Conservation (phyloP, 35 echinoderm and acorn worm genomes). For the Antedon bifida region DNA sequence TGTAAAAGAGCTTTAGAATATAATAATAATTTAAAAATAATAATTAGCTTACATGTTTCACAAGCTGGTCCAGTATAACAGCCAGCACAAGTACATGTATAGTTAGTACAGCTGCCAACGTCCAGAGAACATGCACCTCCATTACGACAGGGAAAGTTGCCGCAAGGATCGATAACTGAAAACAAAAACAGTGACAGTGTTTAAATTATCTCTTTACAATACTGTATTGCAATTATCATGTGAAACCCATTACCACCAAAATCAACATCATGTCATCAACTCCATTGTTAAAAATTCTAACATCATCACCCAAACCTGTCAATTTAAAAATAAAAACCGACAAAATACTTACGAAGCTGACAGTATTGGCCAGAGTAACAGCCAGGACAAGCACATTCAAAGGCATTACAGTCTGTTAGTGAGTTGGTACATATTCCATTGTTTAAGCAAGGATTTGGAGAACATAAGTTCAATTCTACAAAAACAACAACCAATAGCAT, state of each 20-base stretch:
- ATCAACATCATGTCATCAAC: no score
- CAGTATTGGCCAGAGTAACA: slow-evolving; percentile 58
- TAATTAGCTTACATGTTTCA: slow-evolving; percentile 36
- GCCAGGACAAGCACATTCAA: slow-evolving; percentile 32
- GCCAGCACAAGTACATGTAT: slow-evolving; percentile 40
- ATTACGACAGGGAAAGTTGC: slow-evolving; percentile 40
- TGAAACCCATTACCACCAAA: no score
- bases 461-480: slow-evolving; percentile 26
- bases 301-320: no score
- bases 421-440: slow-evolving; percentile 36
- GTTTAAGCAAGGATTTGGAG: slow-evolving; percentile 33
- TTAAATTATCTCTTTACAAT: no score
- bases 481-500: background rate
- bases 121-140: slow-evolving; percentile 26
- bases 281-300: no score
- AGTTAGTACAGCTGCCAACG: slow-evolving; percentile 12
- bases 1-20: no score
- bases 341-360: slow-evolving; percentile 46
- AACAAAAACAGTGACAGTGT: no score
- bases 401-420: slow-evolving; percentile 25
- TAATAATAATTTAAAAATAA: background rate
- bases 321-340: no score
- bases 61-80: slow-evolving; percentile 65
- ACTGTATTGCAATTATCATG: no score
- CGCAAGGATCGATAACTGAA: slow-evolving; percentile 47